These are phyloP conservation scores for Steinernema scapterisci DNA, from an alignment of 2,888 invertebrate genomes.

Conservation along the genomic window DNA sequence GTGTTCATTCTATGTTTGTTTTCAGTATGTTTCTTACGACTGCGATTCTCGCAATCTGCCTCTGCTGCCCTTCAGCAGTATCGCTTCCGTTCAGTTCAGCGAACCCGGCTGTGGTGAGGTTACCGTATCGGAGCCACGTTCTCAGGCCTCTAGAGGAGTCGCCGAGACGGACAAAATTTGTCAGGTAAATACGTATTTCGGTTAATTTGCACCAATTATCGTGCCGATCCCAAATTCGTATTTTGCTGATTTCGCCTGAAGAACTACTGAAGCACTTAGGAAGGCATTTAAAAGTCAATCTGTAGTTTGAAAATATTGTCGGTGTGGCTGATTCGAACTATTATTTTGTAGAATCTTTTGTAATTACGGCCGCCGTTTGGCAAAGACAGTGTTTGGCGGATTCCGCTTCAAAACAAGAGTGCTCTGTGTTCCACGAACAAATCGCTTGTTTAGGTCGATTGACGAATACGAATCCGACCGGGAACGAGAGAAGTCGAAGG, in stretches of 20 bases:
- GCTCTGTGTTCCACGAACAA: neutral
- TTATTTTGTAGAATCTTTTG: neutral
- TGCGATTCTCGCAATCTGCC: neutral
- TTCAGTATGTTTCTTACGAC: slow-evolving; percentile 11
- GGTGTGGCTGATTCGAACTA: neutral
- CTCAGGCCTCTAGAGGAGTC: slow-evolving; percentile 8
- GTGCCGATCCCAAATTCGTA: neutral
- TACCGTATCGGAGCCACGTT: slow-evolving; percentile 1
- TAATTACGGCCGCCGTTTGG: no score
- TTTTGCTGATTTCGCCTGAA: neutral
- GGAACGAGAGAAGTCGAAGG: neutral
- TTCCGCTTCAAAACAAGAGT: neutral
- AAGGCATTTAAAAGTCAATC: neutral
- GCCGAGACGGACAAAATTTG: slow-evolving; percentile 2
- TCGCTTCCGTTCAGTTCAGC: neutral
- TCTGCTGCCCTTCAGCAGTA: neutral
- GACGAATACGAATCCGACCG: slow-evolving; percentile 27
- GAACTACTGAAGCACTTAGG: neutral
- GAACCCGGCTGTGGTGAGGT: neutral
- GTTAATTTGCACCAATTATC: neutral
- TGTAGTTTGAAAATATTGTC: neutral
- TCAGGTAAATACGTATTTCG: slow-evolving; percentile 5
- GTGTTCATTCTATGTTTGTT: no score
- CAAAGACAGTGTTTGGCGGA: no score
- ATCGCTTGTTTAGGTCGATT: slow-evolving; percentile 4